Evolutionary conservation across 2,797 vertebrate species (phyloP).

Genomic region (Chloroceryle inda): DNA sequence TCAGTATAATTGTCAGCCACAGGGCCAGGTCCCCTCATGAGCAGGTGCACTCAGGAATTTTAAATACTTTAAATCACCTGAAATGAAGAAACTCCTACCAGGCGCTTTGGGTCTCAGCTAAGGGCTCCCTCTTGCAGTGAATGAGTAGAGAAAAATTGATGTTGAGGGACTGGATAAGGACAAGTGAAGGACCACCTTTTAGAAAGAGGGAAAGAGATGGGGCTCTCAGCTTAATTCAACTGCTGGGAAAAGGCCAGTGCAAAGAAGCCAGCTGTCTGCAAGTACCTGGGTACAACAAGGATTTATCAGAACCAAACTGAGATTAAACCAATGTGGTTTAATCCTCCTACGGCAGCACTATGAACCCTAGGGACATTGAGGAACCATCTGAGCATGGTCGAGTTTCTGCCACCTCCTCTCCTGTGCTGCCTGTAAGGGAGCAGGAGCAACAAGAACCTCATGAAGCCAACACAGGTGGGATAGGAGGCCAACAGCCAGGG

Average conservation of each 20-base stretch:
- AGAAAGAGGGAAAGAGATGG: neutral
- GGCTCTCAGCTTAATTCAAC: neutral
- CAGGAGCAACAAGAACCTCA: neutral
- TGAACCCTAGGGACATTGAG: rapidly evolving
- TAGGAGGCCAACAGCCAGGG: neutral
- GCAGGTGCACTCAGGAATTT: neutral
- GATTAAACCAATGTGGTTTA: neutral
- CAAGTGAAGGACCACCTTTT: neutral
- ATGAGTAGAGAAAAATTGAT: neutral
- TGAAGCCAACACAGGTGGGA: rapidly evolving
- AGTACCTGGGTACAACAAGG: neutral
- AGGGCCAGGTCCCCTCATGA: neutral
- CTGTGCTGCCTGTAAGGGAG: neutral
- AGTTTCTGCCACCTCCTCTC: neutral
- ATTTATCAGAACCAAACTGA: neutral
- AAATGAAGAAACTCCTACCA: neutral
- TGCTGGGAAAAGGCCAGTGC: neutral
- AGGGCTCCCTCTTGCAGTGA: neutral
- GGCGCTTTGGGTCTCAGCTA: neutral
- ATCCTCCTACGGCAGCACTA: neutral
- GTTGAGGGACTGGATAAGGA: neutral
- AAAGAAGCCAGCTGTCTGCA: neutral
- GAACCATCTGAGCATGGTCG: rapidly evolving
- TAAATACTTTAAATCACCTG: neutral
- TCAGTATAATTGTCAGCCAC: neutral